Base-by-base conservation (phyloP, 2,888 invertebrate genomes). In the Apomyelois bistriatella region DNA sequence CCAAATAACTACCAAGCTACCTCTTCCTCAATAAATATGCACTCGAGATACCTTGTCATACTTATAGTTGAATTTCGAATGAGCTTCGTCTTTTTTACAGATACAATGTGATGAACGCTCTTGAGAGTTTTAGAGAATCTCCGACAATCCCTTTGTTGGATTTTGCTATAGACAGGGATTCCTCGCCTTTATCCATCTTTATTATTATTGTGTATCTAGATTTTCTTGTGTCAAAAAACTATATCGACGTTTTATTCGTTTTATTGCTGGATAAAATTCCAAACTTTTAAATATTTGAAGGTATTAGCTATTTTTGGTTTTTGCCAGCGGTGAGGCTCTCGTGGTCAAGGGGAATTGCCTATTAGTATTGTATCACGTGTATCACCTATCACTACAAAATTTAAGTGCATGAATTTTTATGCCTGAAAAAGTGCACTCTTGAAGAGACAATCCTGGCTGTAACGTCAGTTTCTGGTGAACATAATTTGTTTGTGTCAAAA, bases 21-120 rank as follows among this genome's bases (percentile, higher is more conserved):
- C 69, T 66, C 65, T 66, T 63, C 58, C 59, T 58, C 68, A 68
- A 75, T 73, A 74, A 64, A 67, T 69, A 66, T 68, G 67, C 68
- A 72, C 65, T 73, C 61, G 30, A 58, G 55, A 76, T 75, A 65
- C 69, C 71, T 67, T 73, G 66, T 62, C 58, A 50, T 56, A 54
- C 65, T 64, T 69, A 66, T 66, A 64, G 54, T 58, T 59, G 64
- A 52, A 52, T 52, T 36, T 43, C 43, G 8, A 52, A 52, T 36
- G 43, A 43, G 52, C 47, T 42, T 41, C 55, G 43, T 49, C 57
- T 50, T 32, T 53, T 55, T 55, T 54, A 64, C 66, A 65, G 65
- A 61, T 49, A 38, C 12, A 28, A 38, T 40, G 37, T 48, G 36
- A 48, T 37, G 37, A 48, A 30, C 30, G 43, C 43, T 43, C 43